Conservation (phyloP, 35 echinoderm and acorn worm genomes). For the Apostichopus californicus region DNA sequence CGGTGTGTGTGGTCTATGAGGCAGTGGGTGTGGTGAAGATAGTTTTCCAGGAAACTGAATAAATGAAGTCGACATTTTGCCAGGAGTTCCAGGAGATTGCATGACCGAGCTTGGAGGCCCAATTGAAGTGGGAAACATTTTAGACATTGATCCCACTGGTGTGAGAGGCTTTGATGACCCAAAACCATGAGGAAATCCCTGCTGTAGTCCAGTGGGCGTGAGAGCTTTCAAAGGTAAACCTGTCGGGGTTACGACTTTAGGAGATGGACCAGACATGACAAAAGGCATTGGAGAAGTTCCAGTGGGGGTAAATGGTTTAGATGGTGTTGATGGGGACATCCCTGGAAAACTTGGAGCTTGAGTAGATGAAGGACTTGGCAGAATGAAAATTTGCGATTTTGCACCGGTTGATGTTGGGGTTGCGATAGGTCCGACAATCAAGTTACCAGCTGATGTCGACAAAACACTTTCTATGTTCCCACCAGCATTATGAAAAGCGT, state of each 20-base stretch:
- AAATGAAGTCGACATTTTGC: conserved; percentile 15
- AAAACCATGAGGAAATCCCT: neutral
- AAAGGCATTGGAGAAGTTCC: conserved; percentile 8
- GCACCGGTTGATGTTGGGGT: conserved; percentile 86
- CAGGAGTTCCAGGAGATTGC: conserved; percentile 16
- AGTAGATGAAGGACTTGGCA: conserved; percentile 85
- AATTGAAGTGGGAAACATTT: neutral
- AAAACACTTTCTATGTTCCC: conserved; percentile 88
- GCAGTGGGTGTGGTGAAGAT: conserved; percentile 1
- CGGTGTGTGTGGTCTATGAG: neutral
- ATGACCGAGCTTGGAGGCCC: neutral
- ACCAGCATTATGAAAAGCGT: conserved; percentile 98
- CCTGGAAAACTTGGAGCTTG: conserved; percentile 80
- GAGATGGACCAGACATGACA: conserved; percentile 8
- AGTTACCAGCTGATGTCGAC: conserved; percentile 75
- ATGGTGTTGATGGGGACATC: conserved; percentile 51
- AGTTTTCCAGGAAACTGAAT: neutral
- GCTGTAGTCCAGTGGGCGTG: conserved; percentile 24
- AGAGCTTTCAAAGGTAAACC: conserved; percentile 17
- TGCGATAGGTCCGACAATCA: conserved; percentile 95
- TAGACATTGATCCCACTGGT: neutral
- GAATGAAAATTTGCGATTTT: conserved; percentile 80
- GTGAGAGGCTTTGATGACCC: conserved; percentile 9
- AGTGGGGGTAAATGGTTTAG: conserved; percentile 42
- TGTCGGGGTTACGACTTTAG: conserved; percentile 15